phyloP scores from a whole-genome alignment of 1,140 invertebrate species.

The Lepidotrigona ventralis region DNA sequence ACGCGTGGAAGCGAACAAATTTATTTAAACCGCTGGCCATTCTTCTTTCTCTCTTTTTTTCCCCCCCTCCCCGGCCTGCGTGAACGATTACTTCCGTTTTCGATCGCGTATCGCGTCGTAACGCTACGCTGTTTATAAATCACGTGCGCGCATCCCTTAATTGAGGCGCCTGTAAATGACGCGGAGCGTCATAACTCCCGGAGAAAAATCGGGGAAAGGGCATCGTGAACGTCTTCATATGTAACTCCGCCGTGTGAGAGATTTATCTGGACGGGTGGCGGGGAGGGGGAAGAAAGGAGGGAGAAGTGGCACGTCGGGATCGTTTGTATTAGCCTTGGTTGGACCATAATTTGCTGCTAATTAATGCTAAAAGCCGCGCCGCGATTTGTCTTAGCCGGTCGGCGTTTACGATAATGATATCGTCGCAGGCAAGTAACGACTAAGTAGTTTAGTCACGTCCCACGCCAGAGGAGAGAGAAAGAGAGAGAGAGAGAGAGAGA shows the following conservation, averaged over 20 bases:
- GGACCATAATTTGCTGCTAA: slow-evolving; percentile 34
- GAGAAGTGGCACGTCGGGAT: slow-evolving; percentile 14
- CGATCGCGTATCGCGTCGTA: not conserved
- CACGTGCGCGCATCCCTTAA: not conserved
- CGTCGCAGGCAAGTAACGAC: slow-evolving; percentile 25
- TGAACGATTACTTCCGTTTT: slow-evolving; percentile 1
- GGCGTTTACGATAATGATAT: slow-evolving; percentile 51
- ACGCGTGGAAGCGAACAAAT: not conserved
- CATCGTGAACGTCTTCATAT: not conserved
- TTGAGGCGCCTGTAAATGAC: not conserved
- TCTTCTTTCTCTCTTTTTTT: no score
- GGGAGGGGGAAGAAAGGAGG: no score
- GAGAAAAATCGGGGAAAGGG: not conserved
- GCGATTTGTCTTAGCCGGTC: slow-evolving; percentile 42
- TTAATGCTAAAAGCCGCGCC: slow-evolving; percentile 43
- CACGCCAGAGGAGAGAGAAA: not conserved
- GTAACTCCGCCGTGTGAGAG: not conserved
- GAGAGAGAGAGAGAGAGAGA: no score
- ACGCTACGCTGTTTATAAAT: not conserved
- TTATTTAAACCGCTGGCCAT: not conserved
- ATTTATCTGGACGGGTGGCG: slow-evolving; percentile 13
- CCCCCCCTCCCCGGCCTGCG: not conserved
- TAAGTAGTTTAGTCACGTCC: slow-evolving; percentile 49
- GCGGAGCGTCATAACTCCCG: slow-evolving; percentile 4
- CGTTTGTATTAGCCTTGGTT: slow-evolving; percentile 20